Evolutionary conservation across 2,797 vertebrate species (phyloP).

Genomic region (Mus minutoides): DNA sequence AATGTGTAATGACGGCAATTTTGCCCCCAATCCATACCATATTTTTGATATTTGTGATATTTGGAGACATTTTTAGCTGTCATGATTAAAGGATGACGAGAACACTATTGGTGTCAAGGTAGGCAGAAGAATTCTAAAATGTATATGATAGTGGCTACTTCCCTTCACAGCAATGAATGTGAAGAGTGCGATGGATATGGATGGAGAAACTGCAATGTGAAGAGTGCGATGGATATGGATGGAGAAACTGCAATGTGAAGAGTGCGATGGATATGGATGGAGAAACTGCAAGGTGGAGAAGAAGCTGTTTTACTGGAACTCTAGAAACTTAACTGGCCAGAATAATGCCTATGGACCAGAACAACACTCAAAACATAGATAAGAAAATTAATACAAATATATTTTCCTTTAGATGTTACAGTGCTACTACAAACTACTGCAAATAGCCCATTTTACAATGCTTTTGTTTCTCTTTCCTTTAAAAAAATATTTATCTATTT

Average conservation of each 20-base stretch:
- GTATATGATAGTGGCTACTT: neutral
- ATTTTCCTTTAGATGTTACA: slow-evolving; percentile 41
- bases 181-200: neutral
- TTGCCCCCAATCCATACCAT: neutral
- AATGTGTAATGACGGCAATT: neutral
- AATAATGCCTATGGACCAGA: neutral
- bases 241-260: slow-evolving; percentile 38
- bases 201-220: neutral
- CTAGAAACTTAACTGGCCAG: neutral
- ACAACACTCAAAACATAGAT: slow-evolving; percentile 30
- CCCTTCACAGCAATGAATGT: neutral
- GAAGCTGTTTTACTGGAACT: neutral
- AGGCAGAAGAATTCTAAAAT: slow-evolving; percentile 28
- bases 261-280: neutral
- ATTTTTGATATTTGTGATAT: neutral
- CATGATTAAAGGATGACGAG: neutral
- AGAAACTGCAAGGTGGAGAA: slow-evolving; percentile 38
- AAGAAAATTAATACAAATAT: slow-evolving; percentile 36
- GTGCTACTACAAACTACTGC: neutral
- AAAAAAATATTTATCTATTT: no score
- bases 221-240: slow-evolving; percentile 4
- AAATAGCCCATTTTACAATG: slow-evolving; percentile 1
- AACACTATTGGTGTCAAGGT: neutral
- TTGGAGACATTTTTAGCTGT: slow-evolving; percentile 46
- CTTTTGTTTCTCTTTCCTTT: no score